Evolutionary conservation across 92 coral and sea anemone genomes (phyloP), one percentile per base, ranked within the genome.

Genomic region (Scolanthus callimorphus): DNA sequence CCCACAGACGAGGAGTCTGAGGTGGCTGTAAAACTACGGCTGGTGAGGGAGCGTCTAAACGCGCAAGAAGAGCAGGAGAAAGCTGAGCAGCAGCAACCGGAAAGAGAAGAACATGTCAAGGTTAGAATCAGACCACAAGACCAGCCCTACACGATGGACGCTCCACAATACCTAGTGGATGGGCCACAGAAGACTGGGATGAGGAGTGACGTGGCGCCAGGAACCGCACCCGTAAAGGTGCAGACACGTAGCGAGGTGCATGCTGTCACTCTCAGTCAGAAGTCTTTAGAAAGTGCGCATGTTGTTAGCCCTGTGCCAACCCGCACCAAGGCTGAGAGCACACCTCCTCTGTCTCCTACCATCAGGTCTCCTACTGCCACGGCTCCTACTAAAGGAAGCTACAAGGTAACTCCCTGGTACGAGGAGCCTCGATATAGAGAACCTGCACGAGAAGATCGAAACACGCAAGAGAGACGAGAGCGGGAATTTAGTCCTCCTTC

Each of bases 311-410:
- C 62, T 25, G 20, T 11, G 30, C 57, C 74, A 21, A 55, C 62
- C 17, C 64, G 65, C 9, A 68, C 74, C 24, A 56, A 31, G 26
- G 55, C 65, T 0, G 74, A 68, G 65, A 57, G 65, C 21, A 55
- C 74, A 8, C 65, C 74, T n/a, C 56, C 65, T 0, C 10, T 68
- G 19, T 44, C 74, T 31, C 74, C 57, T 20, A 68, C 74, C 1
- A 4, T 54, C 20, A 39, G 44, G 12, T 27, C 59, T 8, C 50
- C 62, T 17, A 34, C 43, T 15, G n/a, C 59, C 20, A 30, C 50
- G 10, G 24, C 62, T 3, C 55, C 65, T 15, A 19, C 17, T 21
- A 68, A 57, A n/a, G 29, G 38, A 8, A 50, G n/a, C 31, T 68
- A 55, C 29, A 68, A 68, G 51, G 74, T 68, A 12, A 68, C 74